Base-by-base conservation (phyloP, 2,113 vertebrate genomes). In the Zingel zingel region DNA sequence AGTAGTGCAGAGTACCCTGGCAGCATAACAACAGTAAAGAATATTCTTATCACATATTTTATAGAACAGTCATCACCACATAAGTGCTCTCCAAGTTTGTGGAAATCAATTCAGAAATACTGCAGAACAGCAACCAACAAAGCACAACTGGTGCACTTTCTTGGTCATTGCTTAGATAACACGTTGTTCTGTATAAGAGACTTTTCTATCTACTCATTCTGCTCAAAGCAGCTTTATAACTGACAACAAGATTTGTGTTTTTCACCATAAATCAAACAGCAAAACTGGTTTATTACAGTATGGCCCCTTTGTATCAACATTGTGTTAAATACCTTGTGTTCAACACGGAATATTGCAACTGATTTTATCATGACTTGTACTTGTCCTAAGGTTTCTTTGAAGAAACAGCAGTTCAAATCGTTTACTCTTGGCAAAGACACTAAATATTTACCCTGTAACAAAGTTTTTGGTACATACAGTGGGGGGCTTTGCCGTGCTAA, bases 401-500 rank as follows among this genome's bases (percentile, higher is more conserved):
- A 71, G 48, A 67, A 76, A 73, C 30, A 6, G 36, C 1, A 0
- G 54, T 80, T 81, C 51, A 77, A 62, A 68, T 61, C 2, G 45
- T 64, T 47, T 45, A 81, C 83, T 87, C 73, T 72, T 57, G 62
- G 70, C 57, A 82, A 68, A 70, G 61, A 48, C 36, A 12, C 62
- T 1, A 79, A 77, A 73, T 77, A 80, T 84, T 84, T 84, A 78
- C 33, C 1, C 8, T 14, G 25, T 58, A 64, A 86, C 58, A 70
- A 53, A 74, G 3, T 70, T 82, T 81, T 77, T 61, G 67, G 58
- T 74, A 27, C 72, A 50, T 33, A 30, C 63, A 64, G 85, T 69
- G 71, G n/a, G 61, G 65, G 71, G 67, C 62, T 83, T 81, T 80
- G 76, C 81, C 71, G 67, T 67, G 79, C 77, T 69, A 69, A 64